Evolutionary conservation across 2,888 invertebrate genomes (phyloP), one percentile per base, ranked within the genome.

Genomic region (Conistra vaccinii): DNA sequence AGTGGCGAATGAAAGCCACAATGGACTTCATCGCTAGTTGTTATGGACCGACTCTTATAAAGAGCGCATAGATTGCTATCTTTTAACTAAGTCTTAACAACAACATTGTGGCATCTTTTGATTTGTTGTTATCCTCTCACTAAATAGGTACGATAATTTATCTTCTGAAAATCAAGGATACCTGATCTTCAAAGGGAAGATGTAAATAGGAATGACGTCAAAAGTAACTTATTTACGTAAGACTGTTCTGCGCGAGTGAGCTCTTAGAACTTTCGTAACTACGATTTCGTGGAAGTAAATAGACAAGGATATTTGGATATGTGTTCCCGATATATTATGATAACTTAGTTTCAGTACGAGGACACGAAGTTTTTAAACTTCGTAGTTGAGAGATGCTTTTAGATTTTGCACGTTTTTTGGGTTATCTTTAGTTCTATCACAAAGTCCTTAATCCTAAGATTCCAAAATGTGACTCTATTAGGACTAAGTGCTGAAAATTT

Each of bases 121-220:
- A 69, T 65, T 74, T 75, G 23, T 71, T 39, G 23, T n/a, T 73
- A 48, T 55, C 60, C 17, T 48, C 20, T 53, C 20, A 7, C 61
- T 53, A 61, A 63, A 55, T 53, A 74, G 5, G 32, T 61, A 74
- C 53, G 32, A 61, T 68, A 45, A 62, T 62, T 82, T 60, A 68
- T 26, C 17, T 73, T 20, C 53, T 58, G 23, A 81, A 85, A 70
- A 9, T 58, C 60, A 60, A 63, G 42, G 42, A 48, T 69, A 72
- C 62, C 57, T 75, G 72, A 78, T 62, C 76, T 72, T 81, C 61
- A 69, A 77, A 57, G 62, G 32, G 32, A 32, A 53, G 35, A 82
- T 80, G 63, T 68, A 67, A 83, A 78, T 81, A 70, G 48, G 17
- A 45, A 55, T 76, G 76, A 84, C 81, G 73, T 83, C 67, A 78